Evolutionary conservation across 2,113 vertebrate species (phyloP).

Genomic region (Podilymbus podiceps): DNA sequence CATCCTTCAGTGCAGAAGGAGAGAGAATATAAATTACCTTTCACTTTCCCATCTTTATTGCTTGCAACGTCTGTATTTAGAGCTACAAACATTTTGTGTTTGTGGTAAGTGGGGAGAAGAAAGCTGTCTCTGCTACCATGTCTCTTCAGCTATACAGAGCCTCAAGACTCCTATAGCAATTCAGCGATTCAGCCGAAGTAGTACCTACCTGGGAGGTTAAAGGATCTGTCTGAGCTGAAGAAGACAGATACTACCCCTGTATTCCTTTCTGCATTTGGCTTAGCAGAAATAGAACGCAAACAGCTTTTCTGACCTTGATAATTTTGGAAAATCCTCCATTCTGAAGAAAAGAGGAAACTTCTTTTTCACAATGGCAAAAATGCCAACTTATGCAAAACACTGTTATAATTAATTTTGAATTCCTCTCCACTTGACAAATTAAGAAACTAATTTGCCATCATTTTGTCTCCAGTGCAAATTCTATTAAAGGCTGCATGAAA

Average conservation of each 20-base stretch:
- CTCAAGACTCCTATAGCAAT: background rate
- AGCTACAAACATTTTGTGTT: background rate
- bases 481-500: background rate
- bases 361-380: background rate
- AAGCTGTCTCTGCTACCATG: background rate
- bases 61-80: background rate
- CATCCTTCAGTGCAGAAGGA: background rate
- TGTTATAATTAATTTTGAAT: background rate
- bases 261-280: background rate
- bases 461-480: background rate
- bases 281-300: background rate
- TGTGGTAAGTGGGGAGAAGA: background rate
- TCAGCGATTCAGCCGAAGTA: background rate
- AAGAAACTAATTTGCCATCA: background rate
- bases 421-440: background rate
- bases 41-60: background rate
- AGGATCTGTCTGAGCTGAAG: background rate
- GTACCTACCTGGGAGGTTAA: background rate
- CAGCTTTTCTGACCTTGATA: background rate
- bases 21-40: background rate
- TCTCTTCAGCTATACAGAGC: background rate
- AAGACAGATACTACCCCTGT: background rate
- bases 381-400: fast-evolving
- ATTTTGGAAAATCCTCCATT: background rate
- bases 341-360: background rate